Conservation (phyloP, 2,888 invertebrate species). For the Ernsta delagoae region DNA sequence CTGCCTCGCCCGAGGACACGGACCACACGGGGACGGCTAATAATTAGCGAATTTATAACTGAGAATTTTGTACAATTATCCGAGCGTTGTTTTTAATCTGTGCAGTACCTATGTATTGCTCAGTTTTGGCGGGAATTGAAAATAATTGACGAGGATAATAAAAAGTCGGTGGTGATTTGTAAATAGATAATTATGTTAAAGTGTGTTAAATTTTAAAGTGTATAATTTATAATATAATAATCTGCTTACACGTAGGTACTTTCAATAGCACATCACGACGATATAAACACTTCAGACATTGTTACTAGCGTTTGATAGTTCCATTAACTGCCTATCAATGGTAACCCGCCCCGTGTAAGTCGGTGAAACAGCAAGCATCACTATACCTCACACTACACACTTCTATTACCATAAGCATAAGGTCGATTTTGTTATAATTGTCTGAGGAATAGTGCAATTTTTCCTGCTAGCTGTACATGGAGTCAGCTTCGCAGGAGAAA, state of each 20-base stretch:
- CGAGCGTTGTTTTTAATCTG: conserved; percentile 30
- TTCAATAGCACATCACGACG: no score
- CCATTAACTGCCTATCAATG: conserved; percentile 36
- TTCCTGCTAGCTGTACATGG: conserved; percentile 27
- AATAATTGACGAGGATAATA: no score
- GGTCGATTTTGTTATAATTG: conserved; percentile 14
- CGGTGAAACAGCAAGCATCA: not conserved
- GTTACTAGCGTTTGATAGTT: conserved; percentile 33
- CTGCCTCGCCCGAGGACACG: conserved; percentile 25
- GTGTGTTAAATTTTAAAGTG: no score
- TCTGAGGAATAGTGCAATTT: conserved; percentile 3
- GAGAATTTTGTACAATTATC: conserved; percentile 21
- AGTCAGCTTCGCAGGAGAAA: conserved; percentile 60
- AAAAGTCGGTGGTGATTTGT: no score
- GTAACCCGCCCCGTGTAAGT: conserved; percentile 28
- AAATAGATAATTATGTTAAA: no score
- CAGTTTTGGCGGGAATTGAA: not conserved
- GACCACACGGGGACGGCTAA: conserved; percentile 42
- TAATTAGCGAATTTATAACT: conserved; percentile 35
- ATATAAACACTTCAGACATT: conserved; percentile 29
- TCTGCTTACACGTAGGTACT: no score
- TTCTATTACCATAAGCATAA: not conserved
- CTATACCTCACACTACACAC: not conserved
- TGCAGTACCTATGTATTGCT: not conserved
- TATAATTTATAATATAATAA: no score